These are phyloP conservation scores for Rhogogaster chlorosoma DNA, from an alignment of 2,888 invertebrate genomes.

Conservation along the genomic window DNA sequence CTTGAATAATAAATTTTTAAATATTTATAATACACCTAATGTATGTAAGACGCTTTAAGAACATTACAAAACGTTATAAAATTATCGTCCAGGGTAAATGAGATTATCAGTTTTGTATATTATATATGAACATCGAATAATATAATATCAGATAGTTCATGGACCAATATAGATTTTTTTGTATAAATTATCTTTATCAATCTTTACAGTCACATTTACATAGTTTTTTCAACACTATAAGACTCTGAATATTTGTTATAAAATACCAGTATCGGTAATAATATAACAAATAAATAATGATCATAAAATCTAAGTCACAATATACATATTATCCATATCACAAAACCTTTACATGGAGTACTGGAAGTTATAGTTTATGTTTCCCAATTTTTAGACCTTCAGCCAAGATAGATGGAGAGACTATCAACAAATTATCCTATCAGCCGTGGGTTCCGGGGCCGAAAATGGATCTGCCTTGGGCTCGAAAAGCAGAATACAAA, in stretches of 20 bases:
- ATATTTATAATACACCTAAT: background rate
- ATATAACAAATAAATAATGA: constrained; percentile 7
- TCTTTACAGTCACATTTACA: constrained; percentile 14
- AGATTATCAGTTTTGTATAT: background rate
- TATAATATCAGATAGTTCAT: constrained; percentile 18
- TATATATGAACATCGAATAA: constrained; percentile 11
- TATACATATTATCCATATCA: background rate
- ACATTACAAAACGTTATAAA: constrained; percentile 33
- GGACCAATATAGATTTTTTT: constrained; percentile 4
- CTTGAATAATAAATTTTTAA: background rate
- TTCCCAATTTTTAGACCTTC: constrained; percentile 62
- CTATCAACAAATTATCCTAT: constrained; percentile 74
- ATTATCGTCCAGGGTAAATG: background rate
- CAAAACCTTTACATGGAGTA: background rate
- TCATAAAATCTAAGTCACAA: background rate
- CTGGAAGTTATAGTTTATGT: background rate
- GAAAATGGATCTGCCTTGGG: constrained; percentile 71
- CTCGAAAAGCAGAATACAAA: constrained; percentile 65
- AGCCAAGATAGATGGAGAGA: constrained; percentile 71
- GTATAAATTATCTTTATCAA: constrained; percentile 24
- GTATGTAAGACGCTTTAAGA: background rate
- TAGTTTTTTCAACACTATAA: constrained; percentile 12
- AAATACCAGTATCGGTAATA: too few species aligned
- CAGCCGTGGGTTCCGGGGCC: constrained; percentile 67
- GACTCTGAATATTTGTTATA: constrained; percentile 27